Evolutionary conservation across 2,888 invertebrate genomes (phyloP).

Genomic region (Mesochorus sp.): DNA sequence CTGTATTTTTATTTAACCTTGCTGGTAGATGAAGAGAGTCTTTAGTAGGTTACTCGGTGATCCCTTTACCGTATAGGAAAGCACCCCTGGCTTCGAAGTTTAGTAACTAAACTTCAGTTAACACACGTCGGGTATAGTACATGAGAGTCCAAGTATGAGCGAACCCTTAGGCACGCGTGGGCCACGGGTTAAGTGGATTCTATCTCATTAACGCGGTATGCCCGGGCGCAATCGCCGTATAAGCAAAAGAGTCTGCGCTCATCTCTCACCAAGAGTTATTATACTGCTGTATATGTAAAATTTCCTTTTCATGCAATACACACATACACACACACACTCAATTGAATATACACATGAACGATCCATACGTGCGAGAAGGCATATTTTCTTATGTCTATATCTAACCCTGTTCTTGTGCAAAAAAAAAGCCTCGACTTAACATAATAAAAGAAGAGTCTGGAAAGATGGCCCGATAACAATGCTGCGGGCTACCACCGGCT

Average conservation of each 20-base stretch:
- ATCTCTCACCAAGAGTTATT: constrained; percentile 19
- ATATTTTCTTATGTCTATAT: constrained; percentile 1
- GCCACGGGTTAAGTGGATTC: constrained; percentile 75
- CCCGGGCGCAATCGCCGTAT: constrained; percentile 54
- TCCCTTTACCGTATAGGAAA: constrained; percentile 10
- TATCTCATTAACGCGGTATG: constrained; percentile 74
- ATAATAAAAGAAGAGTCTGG: constrained; percentile 67
- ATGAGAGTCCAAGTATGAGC: constrained; percentile 42
- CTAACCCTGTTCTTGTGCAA: not conserved
- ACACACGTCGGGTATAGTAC: constrained; percentile 29
- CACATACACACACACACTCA: too few relatives aligned
- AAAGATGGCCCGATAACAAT: constrained; percentile 45
- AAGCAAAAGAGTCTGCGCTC: constrained; percentile 62
- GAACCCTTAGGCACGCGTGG: constrained; percentile 76
- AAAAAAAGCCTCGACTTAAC: constrained; percentile 61
- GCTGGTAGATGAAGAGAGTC: not conserved
- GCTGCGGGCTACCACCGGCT: constrained; percentile 3
- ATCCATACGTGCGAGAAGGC: not conserved
- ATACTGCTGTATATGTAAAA: constrained; percentile 6
- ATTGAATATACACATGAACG: too few relatives aligned
- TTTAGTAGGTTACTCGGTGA: constrained; percentile 36
- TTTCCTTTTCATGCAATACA: not conserved
- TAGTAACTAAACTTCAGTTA: constrained; percentile 70
- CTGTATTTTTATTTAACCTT: not conserved
- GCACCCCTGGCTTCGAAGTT: constrained; percentile 58